These are phyloP conservation scores for Orthosia incerta DNA, from an alignment of 2,888 invertebrate genomes.

Conservation along the genomic window DNA sequence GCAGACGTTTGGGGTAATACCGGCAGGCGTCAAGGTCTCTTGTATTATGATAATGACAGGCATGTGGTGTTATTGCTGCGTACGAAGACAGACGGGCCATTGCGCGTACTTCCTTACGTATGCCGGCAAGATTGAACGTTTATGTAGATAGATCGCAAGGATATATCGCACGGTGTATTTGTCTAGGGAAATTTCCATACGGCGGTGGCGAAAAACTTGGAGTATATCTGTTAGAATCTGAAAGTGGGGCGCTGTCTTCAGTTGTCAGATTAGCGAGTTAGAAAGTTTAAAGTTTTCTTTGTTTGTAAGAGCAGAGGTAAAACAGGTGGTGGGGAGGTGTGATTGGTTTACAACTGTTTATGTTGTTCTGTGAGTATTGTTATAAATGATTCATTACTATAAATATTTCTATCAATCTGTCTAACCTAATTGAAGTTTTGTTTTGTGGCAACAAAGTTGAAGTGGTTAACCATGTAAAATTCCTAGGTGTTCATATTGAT, in stretches of 20 bases:
- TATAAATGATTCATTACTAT: background rate
- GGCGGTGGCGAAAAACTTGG: slow-evolving; percentile 37
- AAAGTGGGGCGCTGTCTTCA: slow-evolving; percentile 28
- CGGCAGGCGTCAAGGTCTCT: slow-evolving; percentile 54
- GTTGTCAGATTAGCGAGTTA: slow-evolving; percentile 40
- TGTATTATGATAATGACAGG: slow-evolving; percentile 61
- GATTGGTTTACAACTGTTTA: slow-evolving; percentile 12
- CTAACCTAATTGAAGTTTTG: too few species aligned
- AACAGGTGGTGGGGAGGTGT: background rate
- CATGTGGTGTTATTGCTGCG: slow-evolving; percentile 45
- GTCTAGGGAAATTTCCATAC: slow-evolving; percentile 55
- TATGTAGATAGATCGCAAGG: slow-evolving; percentile 55
- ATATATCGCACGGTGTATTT: slow-evolving; percentile 43
- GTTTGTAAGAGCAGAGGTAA: slow-evolving; percentile 17
- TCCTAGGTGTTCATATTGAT: too few species aligned
- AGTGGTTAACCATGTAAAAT: too few species aligned
- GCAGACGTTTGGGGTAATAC: slow-evolving; percentile 39
- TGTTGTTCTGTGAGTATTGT: background rate
- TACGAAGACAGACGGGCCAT: slow-evolving; percentile 35
- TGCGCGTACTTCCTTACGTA: slow-evolving; percentile 35
- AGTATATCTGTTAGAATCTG: slow-evolving; percentile 11
- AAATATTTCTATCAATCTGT: too few species aligned
- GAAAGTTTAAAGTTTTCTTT: slow-evolving; percentile 33
- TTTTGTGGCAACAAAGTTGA: too few species aligned
- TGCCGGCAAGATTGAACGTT: slow-evolving; percentile 54